phyloP scores from a whole-genome alignment of 2,888 invertebrate genomes.

The Leptopilina syphax region DNA sequence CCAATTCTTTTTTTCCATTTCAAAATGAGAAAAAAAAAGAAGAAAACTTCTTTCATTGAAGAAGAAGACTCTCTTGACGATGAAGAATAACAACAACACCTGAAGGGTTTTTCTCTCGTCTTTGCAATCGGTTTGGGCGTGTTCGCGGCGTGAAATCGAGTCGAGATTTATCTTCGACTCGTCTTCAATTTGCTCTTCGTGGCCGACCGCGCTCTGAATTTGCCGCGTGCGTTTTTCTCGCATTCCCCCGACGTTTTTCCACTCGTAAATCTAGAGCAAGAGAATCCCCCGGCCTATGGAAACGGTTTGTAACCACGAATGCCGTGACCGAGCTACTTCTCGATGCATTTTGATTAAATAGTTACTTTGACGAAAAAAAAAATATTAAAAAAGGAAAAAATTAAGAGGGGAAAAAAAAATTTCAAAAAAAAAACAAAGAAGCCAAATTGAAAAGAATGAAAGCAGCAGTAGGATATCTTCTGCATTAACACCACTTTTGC shows the following conservation, averaged over 20 bases:
- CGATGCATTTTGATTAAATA: slow-evolving; percentile 6
- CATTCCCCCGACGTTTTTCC: slow-evolving; percentile 52
- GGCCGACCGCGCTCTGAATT: slow-evolving; percentile 53
- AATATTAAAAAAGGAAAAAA: too few species aligned
- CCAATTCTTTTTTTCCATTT: too few species aligned
- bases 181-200: slow-evolving; percentile 63
- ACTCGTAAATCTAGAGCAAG: slow-evolving; percentile 13
- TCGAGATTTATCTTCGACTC: slow-evolving; percentile 65
- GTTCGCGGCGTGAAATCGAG: slow-evolving; percentile 57
- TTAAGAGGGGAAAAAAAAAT: too few species aligned
- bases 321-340: slow-evolving; percentile 2
- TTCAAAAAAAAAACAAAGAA: too few species aligned
- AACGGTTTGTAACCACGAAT: slow-evolving; percentile 3
- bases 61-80: too few species aligned
- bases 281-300: not conserved
- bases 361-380: not conserved
- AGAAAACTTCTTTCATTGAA: too few species aligned
- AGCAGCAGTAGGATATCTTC: too few species aligned
- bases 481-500: too few species aligned
- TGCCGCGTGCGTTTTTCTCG: slow-evolving; percentile 51
- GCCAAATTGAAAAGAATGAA: too few species aligned
- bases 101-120: not conserved
- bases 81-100: too few species aligned
- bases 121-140: slow-evolving; percentile 48
- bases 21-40: too few species aligned